Evolutionary conservation across 1,140 invertebrate genomes (phyloP).

Genomic region (Chironomus striatipennis): DNA sequence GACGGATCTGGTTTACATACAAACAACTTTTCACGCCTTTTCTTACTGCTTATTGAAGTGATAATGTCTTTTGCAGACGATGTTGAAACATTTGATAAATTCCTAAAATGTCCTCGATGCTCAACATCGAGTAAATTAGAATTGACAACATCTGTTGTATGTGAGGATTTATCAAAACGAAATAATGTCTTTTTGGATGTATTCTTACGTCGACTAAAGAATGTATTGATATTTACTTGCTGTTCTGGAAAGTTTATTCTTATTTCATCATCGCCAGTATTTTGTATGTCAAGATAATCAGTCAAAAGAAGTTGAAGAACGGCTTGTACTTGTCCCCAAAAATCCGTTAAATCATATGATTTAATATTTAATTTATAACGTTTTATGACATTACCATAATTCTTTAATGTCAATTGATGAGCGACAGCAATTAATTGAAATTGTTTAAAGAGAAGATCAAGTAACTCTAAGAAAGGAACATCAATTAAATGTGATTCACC

Average conservation of each 20-base stretch:
- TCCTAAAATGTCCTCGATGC: slow-evolving; percentile 40
- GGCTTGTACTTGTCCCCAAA: slow-evolving; percentile 81
- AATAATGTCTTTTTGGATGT: slow-evolving; percentile 53
- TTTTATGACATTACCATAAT: slow-evolving; percentile 49
- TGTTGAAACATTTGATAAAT: slow-evolving; percentile 34
- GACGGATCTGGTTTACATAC: slow-evolving; percentile 64
- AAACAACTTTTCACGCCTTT: slow-evolving; percentile 45
- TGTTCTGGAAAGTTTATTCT: slow-evolving; percentile 49
- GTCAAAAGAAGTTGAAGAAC: slow-evolving; percentile 69
- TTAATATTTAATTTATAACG: slow-evolving; percentile 47
- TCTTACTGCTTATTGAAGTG: slow-evolving; percentile 30
- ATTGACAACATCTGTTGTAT: slow-evolving; percentile 53
- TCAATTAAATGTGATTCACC: slow-evolving; percentile 30
- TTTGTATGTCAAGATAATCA: slow-evolving; percentile 77
- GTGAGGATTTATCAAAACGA: slow-evolving; percentile 70
- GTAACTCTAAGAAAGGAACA: slow-evolving; percentile 45
- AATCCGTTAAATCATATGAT: slow-evolving; percentile 70
- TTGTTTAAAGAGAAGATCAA: slow-evolving; percentile 62
- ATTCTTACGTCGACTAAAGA: slow-evolving; percentile 48
- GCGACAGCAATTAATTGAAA: slow-evolving; percentile 62
- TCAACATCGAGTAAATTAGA: slow-evolving; percentile 52
- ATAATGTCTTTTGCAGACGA: slow-evolving; percentile 21
- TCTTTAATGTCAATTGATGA: slow-evolving; percentile 54
- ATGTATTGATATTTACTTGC: slow-evolving; percentile 40
- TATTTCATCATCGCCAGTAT: slow-evolving; percentile 50